A percentile compares a stretch with the other conserved stretches of the same genome.
Conservation (phyloP, 2,888 invertebrate species). For the Drosophila melanosoma region DNA sequence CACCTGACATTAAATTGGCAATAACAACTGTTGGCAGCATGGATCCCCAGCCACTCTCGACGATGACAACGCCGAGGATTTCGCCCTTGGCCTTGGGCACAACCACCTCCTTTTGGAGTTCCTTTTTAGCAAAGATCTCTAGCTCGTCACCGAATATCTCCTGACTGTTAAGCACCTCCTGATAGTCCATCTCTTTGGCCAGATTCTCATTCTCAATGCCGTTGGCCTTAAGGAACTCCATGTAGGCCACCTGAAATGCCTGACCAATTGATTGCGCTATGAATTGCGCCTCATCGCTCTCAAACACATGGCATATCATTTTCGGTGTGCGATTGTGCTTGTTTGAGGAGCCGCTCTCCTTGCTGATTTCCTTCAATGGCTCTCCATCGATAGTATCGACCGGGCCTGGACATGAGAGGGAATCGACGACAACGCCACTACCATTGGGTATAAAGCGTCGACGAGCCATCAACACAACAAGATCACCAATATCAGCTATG, state of each 20-base stretch:
- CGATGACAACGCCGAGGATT: constrained; percentile 98
- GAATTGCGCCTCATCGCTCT: constrained; percentile 99
- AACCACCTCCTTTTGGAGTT: constrained; percentile 98
- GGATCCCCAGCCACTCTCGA: constrained; percentile 99
- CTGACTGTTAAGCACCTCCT: constrained; percentile 99
- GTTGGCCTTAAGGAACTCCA: constrained; percentile 99
- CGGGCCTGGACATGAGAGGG: constrained; percentile 25
- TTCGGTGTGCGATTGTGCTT: constrained; percentile 94
- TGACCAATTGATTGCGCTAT: constrained; percentile 99
- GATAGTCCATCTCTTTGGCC: constrained; percentile 99
- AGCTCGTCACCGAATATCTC: constrained; percentile 99
- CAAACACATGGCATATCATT: constrained; percentile 99
- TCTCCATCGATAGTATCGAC: constrained; percentile 34
- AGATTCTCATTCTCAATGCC: constrained; percentile 99
- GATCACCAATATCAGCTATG: constrained; percentile 99
- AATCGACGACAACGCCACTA: constrained; percentile 33
- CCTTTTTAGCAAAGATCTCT: constrained; percentile 99
- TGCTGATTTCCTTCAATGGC: constrained; percentile 33
- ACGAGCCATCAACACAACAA: constrained; percentile 99
- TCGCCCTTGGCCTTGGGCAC: constrained; percentile 99
- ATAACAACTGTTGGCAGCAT: constrained; percentile 99
- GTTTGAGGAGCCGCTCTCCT: constrained; percentile 48
- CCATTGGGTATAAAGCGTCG: constrained; percentile 92
- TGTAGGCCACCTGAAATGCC: constrained; percentile 99
- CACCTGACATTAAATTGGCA: constrained; percentile 98